These are phyloP conservation scores for Drosophila meridiana DNA, from an alignment of 2,888 invertebrate species.

Conservation along the genomic window DNA sequence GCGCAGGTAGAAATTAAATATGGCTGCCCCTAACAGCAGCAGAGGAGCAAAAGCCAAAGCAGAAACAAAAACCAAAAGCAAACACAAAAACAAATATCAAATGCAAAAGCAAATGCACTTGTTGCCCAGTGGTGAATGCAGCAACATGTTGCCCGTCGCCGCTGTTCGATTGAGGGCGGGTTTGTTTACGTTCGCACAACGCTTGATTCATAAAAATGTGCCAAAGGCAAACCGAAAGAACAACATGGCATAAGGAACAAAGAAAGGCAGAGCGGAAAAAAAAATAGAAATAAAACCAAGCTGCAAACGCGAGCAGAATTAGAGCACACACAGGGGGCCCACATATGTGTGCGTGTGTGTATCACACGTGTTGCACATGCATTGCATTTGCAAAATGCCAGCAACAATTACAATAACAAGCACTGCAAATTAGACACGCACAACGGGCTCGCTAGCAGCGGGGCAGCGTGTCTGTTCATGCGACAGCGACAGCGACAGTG, in stretches of 20 bases:
- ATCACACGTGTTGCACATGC: conserved; percentile 72
- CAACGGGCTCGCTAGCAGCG: conserved; percentile 48
- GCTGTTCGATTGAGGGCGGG: conserved; percentile 17
- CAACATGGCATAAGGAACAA: conserved; percentile 1
- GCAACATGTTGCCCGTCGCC: conserved; percentile 32
- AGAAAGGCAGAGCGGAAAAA: not conserved
- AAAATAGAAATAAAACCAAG: conserved; percentile 10
- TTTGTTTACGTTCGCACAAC: conserved; percentile 46
- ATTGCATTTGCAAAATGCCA: conserved; percentile 36
- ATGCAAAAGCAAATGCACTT: conserved; percentile 45
- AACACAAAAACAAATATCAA: not conserved
- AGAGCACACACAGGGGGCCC: conserved; percentile 28
- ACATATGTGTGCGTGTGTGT: conserved; percentile 21
- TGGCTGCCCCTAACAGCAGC: not conserved
- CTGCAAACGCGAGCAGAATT: conserved; percentile 31
- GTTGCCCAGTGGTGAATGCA: conserved; percentile 36
- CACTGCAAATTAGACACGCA: conserved; percentile 66
- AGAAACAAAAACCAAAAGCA: not conserved
- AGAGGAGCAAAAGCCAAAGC: not conserved
- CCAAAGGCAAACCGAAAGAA: conserved; percentile 26
- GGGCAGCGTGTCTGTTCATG: conserved; percentile 17
- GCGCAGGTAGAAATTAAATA: not conserved
- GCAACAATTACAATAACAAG: conserved; percentile 22
- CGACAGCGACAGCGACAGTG: not conserved
- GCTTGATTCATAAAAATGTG: conserved; percentile 30